Conservation (phyloP, 1,140 invertebrate species). For the Lordiphosa clarofinis region DNA sequence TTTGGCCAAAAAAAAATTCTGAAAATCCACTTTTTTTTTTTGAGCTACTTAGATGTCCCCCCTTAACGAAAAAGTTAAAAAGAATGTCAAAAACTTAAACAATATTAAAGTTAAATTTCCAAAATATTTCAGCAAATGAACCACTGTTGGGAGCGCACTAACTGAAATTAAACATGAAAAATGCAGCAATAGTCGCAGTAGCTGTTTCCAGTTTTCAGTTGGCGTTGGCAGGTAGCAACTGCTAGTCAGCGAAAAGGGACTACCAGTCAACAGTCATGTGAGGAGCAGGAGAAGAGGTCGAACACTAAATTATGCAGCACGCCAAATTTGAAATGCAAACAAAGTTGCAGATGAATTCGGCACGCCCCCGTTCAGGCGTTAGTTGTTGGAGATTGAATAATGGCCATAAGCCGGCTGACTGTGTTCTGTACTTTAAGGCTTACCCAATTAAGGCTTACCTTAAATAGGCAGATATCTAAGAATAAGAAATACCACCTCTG, state of each 20-base stretch:
- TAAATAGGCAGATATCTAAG: too few relatives aligned
- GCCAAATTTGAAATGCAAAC: constrained; percentile 72
- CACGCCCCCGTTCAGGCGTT: constrained; percentile 13
- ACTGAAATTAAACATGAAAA: constrained; percentile 77
- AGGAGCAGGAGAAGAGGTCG: constrained; percentile 1
- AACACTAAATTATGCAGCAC: constrained; percentile 59
- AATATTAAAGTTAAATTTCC: too few relatives aligned
- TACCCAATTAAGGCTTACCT: too few relatives aligned
- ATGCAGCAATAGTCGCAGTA: constrained; percentile 45
- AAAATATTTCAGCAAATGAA: too few relatives aligned
- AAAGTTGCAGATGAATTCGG: constrained; percentile 30
- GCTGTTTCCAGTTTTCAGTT: constrained; percentile 6
- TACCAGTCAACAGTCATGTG: constrained; percentile 6
- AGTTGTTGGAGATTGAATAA: constrained; percentile 27
- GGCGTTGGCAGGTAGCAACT: constrained; percentile 19
- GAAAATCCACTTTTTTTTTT: too few relatives aligned
- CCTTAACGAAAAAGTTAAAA: too few relatives aligned
- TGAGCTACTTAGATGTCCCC: too few relatives aligned
- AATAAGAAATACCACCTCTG: too few relatives aligned
- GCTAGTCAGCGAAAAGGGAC: constrained; percentile 31
- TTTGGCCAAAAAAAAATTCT: too few relatives aligned
- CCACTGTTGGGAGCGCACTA: constrained; percentile 38
- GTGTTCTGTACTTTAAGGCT: constrained; percentile 5
- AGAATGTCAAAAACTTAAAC: too few relatives aligned
- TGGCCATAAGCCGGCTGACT: constrained; percentile 3